A percentile compares a stretch with the other conserved stretches of the same genome.
phyloP scores from a whole-genome alignment of 1,140 invertebrate species.

The Periplaneta americana region DNA sequence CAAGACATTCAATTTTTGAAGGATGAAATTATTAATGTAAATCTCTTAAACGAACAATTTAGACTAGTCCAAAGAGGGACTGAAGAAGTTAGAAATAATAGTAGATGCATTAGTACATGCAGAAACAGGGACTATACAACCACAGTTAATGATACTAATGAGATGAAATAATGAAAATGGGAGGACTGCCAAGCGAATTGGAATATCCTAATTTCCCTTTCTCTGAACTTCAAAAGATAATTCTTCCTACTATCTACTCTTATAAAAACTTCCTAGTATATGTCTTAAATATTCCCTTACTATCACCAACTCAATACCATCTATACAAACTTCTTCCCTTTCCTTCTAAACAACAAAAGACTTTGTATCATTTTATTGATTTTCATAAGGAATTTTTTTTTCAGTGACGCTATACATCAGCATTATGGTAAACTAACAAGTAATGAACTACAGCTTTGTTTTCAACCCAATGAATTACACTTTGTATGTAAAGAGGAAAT shows the following conservation, averaged over 20 bases:
- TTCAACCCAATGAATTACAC: no score
- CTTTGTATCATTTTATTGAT: no score
- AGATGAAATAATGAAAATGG: background rate
- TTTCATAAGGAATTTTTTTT: no score
- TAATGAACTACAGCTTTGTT: no score
- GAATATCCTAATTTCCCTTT: no score
- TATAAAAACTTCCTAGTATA: background rate
- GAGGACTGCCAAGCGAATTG: no score
- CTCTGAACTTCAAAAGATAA: slow-evolving; percentile 1
- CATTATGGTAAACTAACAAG: no score
- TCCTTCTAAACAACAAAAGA: no score
- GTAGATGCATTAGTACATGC: background rate
- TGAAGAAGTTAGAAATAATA: background rate
- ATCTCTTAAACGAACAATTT: background rate
- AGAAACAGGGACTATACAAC: background rate
- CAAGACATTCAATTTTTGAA: no score
- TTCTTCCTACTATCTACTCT: background rate
- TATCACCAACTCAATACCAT: background rate
- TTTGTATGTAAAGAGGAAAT: no score
- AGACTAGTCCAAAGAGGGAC: background rate
- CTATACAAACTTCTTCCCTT: no score
- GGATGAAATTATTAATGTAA: background rate
- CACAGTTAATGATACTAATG: background rate
- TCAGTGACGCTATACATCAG: no score
- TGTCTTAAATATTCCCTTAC: background rate